phyloP scores from a whole-genome alignment of 2,113 vertebrate genomes.

The Ondatra zibethicus region DNA sequence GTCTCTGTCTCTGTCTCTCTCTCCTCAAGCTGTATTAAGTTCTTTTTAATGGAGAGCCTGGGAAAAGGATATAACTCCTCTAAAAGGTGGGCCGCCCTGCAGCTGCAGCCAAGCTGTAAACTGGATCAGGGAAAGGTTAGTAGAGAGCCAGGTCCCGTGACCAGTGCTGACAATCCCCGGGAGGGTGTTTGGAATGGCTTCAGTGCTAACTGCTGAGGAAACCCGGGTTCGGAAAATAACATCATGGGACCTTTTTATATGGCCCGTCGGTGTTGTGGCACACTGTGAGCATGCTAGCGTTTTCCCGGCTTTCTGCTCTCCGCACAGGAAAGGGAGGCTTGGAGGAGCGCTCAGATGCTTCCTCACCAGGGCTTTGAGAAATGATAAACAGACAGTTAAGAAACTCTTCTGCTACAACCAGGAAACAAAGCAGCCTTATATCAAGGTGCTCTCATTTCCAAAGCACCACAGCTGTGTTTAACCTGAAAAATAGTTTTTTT shows the following conservation, averaged over 20 bases:
- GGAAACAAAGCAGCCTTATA: constrained; percentile 61
- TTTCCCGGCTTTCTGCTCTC: constrained; percentile 59
- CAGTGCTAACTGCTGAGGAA: constrained; percentile 41
- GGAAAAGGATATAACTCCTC: constrained; percentile 5
- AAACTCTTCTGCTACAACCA: constrained; percentile 36
- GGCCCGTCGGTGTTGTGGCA: constrained; percentile 38
- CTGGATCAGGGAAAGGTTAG: not conserved
- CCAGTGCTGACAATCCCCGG: not conserved
- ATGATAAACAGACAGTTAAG: constrained; percentile 64
- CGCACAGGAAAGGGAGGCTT: constrained; percentile 55
- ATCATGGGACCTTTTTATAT: constrained; percentile 53
- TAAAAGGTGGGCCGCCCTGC: not conserved
- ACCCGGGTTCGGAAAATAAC: constrained; percentile 29
- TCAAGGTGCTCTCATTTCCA: constrained; percentile 57
- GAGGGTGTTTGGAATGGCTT: constrained; percentile 20
- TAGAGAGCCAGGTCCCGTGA: not conserved
- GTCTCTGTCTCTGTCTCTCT: too few relatives aligned
- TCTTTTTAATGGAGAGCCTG: constrained; percentile 5
- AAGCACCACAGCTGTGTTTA: constrained; percentile 38
- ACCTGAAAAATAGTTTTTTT: constrained; percentile 25
- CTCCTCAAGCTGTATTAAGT: not conserved
- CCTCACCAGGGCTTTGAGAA: constrained; percentile 53
- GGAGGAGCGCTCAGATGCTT: not conserved
- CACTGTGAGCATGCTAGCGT: constrained; percentile 7
- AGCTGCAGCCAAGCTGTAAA: constrained; percentile 58